Evolutionary conservation across 2,113 vertebrate species (phyloP), one percentile per base, ranked within the genome.

Genomic region (Pachycephala philippinensis): DNA sequence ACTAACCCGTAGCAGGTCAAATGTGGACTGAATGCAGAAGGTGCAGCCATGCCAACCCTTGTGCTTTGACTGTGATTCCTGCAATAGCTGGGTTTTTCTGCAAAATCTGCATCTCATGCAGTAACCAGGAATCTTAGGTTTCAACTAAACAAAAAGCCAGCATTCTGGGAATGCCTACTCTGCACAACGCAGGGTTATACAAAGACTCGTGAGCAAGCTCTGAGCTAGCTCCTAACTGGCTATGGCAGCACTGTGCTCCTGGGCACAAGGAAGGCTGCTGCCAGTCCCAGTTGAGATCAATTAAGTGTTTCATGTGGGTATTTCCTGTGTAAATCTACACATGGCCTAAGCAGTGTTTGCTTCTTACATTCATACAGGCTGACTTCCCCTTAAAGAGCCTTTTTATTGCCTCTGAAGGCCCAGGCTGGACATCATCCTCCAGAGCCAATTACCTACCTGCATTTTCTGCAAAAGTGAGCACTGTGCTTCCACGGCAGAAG

Each of bases 131-230:
- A 68, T 79, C 57, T 71, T 37, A 18, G n/a, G 37, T 71, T 91
- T 85, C 56, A 82, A 45, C 15, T 33, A 13, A 63, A 63, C n/a
- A 49, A 71, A 72, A n/a, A 24, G 2, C 1, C 4, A 21, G 10
- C 1, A 1, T 66, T 59, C 57, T 83, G 40, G 33, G 61, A 85
- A 64, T 24, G 30, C 20, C 42, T 44, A 10, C 21, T 59, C 23
- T 5, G 3, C 56, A 66, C 15, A 31, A 14, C 1, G 0, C 13
- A 13, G 57, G 44, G 27, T 52, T 35, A 53, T 2, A 53, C 3
- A 47, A 39, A 75, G 10, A 45, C 6, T 49, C 0, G 0, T 5
- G 26, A 70, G 19, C 49, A 40, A 80, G 54, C 37, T 60, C 69
- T 20, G 37, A 81, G 50, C 28, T 31, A n/a, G 22, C 68, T 80